phyloP scores from a whole-genome alignment of 2,797 vertebrate genomes.

The Tokudaia muenninki region DNA sequence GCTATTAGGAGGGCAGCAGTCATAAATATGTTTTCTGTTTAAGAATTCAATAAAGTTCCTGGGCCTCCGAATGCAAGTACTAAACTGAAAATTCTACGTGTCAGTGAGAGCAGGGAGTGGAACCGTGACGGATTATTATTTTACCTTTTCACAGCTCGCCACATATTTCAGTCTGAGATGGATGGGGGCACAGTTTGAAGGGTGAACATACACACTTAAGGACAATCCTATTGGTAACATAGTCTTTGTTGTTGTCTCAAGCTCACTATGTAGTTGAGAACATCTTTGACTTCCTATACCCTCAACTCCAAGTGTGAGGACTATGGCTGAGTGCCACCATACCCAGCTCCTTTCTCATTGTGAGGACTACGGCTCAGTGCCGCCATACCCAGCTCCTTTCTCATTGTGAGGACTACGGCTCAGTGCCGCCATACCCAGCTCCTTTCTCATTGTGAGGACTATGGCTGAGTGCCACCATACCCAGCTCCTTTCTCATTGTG shows the following conservation, averaged over 20 bases:
- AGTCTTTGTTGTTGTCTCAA: not conserved
- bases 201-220: not conserved
- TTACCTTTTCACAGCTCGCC: not conserved
- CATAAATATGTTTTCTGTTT: not conserved
- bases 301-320: not conserved
- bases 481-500: too few relatives aligned
- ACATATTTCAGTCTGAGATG: not conserved
- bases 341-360: not conserved
- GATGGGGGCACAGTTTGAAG: not conserved
- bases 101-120: not conserved
- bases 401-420: too few relatives aligned
- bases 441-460: too few relatives aligned
- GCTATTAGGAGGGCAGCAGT: not conserved
- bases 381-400: not conserved
- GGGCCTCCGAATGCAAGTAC: not conserved
- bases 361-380: too few relatives aligned
- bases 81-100: not conserved
- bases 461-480: too few relatives aligned
- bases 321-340: not conserved
- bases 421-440: too few relatives aligned
- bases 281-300: not conserved
- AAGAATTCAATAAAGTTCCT: not conserved
- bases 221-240: not conserved
- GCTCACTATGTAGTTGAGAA: not conserved
- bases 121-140: not conserved